phyloP scores from a whole-genome alignment of 2,888 invertebrate genomes.

The Acrocera orbiculus region DNA sequence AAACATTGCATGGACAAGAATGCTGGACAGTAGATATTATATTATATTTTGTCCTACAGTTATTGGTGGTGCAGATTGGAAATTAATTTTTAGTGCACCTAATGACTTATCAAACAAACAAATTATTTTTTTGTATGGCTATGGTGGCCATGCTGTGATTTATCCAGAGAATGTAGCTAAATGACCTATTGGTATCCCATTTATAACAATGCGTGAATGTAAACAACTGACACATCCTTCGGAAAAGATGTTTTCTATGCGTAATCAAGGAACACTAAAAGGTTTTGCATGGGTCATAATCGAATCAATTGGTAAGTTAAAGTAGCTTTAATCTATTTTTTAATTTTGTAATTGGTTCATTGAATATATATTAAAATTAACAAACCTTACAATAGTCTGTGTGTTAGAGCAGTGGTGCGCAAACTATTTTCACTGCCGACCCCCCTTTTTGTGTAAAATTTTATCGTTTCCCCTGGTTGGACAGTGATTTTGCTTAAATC shows the following conservation, averaged over 20 bases:
- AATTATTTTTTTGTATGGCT: slow-evolving; percentile 33
- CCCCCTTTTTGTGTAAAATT: no score
- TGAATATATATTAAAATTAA: no score
- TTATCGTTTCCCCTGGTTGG: no score
- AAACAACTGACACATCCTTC: slow-evolving; percentile 30
- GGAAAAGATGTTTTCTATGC: slow-evolving; percentile 33
- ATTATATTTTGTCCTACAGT: slow-evolving; percentile 38
- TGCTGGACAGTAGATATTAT: slow-evolving; percentile 36
- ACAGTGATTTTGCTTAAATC: no score
- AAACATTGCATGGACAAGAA: slow-evolving; percentile 37
- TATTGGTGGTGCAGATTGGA: slow-evolving; percentile 36
- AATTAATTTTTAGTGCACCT: no score
- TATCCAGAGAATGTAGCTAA: slow-evolving; percentile 34
- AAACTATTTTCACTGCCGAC: no score
- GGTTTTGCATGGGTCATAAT: slow-evolving; percentile 32
- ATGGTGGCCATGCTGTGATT: slow-evolving; percentile 38
- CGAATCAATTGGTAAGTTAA: slow-evolving; percentile 17
- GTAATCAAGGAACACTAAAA: slow-evolving; percentile 38
- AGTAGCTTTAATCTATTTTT: no score
- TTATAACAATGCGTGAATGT: slow-evolving; percentile 39
- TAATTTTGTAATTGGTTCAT: no score
- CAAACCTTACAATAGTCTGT: no score
- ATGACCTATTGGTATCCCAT: slow-evolving; percentile 38
- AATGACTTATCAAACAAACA: slow-evolving; percentile 7
- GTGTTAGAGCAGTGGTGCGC: no score